Evolutionary conservation across 2,888 invertebrate genomes (phyloP).

Genomic region (Dione vanillae): DNA sequence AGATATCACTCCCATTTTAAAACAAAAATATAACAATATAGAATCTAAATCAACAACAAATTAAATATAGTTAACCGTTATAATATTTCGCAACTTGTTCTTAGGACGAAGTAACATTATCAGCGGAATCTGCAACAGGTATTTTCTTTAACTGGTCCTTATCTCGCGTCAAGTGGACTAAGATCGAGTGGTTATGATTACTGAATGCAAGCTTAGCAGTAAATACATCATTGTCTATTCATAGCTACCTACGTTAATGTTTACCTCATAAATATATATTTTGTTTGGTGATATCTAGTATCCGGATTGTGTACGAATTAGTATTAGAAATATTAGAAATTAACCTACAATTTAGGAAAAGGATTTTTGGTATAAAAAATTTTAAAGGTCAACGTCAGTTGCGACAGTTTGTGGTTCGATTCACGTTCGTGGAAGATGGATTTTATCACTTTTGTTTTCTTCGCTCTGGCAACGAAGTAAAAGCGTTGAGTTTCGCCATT

Average conservation of each 20-base stretch:
- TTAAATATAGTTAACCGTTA: slow-evolving; percentile 5
- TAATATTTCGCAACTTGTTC: slow-evolving; percentile 22
- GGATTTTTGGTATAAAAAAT: no score
- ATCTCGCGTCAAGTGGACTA: slow-evolving; percentile 53
- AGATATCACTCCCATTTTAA: no score
- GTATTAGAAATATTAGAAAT: no score
- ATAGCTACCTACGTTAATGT: slow-evolving; percentile 13
- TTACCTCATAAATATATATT: slow-evolving; percentile 19
- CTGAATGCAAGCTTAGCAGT: slow-evolving; percentile 35
- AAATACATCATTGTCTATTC: slow-evolving; percentile 33
- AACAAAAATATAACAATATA: not conserved
- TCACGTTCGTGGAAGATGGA: no score
- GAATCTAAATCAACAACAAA: not conserved
- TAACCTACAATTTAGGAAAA: no score
- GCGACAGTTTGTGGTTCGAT: no score
- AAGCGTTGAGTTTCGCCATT: no score
- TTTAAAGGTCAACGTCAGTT: no score
- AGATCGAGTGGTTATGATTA: slow-evolving; percentile 50
- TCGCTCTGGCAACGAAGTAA: no score
- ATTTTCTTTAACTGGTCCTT: slow-evolving; percentile 40
- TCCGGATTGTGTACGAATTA: not conserved
- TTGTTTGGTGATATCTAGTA: not conserved
- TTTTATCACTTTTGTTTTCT: no score
- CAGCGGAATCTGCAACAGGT: slow-evolving; percentile 49
- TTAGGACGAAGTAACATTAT: slow-evolving; percentile 40